These are phyloP conservation scores for Ypsolopha scabrella DNA, from an alignment of 2,888 invertebrate species.

Conservation along the genomic window DNA sequence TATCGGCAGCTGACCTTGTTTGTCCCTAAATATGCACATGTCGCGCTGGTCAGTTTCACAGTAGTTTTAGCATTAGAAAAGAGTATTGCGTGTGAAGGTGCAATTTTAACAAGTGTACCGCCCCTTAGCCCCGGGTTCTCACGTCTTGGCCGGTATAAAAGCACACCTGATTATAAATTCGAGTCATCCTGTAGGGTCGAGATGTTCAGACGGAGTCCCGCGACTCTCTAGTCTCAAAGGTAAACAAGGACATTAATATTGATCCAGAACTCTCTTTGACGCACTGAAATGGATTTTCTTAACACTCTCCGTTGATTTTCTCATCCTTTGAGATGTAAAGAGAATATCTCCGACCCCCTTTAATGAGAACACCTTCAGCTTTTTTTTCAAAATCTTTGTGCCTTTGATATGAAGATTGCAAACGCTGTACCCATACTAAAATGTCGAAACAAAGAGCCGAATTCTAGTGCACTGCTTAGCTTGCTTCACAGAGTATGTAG, in stretches of 20 bases:
- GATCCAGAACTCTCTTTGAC: conserved; percentile 55
- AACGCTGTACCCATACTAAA: background rate
- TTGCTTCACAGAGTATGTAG: background rate
- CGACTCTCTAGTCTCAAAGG: conserved; percentile 45
- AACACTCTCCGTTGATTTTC: conserved; percentile 38
- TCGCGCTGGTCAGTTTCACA: conserved; percentile 41
- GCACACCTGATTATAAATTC: conserved; percentile 62
- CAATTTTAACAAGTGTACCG: conserved; percentile 55
- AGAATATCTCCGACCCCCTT: conserved; percentile 14
- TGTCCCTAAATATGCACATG: conserved; percentile 52
- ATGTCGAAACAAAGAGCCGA: background rate
- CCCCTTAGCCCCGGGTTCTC: conserved; percentile 58
- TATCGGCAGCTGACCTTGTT: conserved; percentile 53
- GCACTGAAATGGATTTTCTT: conserved; percentile 50
- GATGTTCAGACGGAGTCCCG: conserved; percentile 29
- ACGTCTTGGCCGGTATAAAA: conserved; percentile 38
- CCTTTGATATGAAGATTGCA: conserved; percentile 28
- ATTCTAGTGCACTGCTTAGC: background rate
- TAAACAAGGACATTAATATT: conserved; percentile 65
- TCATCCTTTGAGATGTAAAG: conserved; percentile 44
- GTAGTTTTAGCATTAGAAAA: conserved; percentile 58
- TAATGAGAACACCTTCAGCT: conserved; percentile 12
- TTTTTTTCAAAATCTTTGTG: conserved; percentile 13
- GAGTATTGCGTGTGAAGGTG: conserved; percentile 38
- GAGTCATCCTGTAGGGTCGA: conserved; percentile 45